Percentiles rank a stretch among this genome's conserved stretches.
Conservation (phyloP, 2,797 vertebrate genomes). For the Malurus splendens region DNA sequence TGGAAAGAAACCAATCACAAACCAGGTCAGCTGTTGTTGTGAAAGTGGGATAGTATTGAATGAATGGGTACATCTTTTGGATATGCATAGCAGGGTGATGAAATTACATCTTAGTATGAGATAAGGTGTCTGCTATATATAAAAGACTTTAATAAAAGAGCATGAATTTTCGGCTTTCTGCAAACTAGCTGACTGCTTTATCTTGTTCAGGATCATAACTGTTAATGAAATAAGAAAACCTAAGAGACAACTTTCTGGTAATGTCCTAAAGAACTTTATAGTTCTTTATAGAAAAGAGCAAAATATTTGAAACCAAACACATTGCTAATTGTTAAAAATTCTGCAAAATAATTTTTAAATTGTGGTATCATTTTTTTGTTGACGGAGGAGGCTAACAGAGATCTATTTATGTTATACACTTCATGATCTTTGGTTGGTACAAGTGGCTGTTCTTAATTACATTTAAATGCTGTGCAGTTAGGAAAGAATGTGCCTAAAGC, state of each 20-base stretch:
- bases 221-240: not conserved
- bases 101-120: not conserved
- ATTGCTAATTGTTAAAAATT: not conserved
- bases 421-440: not conserved
- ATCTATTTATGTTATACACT: not conserved
- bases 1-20: not conserved
- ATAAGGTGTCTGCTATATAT: not conserved
- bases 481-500: not conserved
- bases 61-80: not conserved
- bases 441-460: not conserved
- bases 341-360: not conserved
- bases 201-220: not conserved
- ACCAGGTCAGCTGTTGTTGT: not conserved
- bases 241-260: not conserved
- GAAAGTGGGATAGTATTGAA: not conserved
- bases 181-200: not conserved
- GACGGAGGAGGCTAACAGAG: not conserved
- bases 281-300: not conserved
- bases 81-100: not conserved
- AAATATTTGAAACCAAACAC: not conserved
- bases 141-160: not conserved
- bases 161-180: not conserved
- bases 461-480: not conserved
- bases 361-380: not conserved
- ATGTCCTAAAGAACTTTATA: not conserved